Evolutionary conservation across 2,113 vertebrate species (phyloP), one percentile per base, ranked within the genome.

Genomic region (Tachycineta bicolor): DNA sequence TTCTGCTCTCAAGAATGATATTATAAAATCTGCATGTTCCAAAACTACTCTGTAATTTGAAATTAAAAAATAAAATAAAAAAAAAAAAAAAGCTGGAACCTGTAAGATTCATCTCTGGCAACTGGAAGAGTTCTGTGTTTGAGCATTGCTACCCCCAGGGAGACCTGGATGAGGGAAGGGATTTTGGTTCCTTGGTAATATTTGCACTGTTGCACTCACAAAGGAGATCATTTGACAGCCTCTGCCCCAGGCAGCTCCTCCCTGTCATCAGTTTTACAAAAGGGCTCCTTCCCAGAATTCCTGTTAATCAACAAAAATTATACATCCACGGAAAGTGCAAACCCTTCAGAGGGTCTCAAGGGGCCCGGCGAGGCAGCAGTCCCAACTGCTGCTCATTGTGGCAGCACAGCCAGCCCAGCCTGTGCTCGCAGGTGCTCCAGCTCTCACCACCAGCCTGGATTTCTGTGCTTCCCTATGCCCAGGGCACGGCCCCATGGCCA

Each of bases 281-380:
- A 96, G 83, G 62, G 22, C 84, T 93, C 46, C 78, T 94, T 95
- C 91, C 94, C 79, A 80, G 81, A 96, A 91, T 91, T 96, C 80
- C 83, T 93, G 90, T 95, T 97, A 95, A 98, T 96, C 94, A 97
- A 94, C 91, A 91, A 29, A 92, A 97, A 97, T 95, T 86, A 84
- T 67, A 96, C 69, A 94, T 74, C 87, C 89, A 74, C 94, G 79
- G 81, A 76, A 96, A 97, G 96, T 67, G 69, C 83, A 92, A 97
- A 59, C 78, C 79, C 78, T 92, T 68, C 68, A 11, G 76, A 9
- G 31, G 47, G 46, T 95, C 94, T 91, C 75, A 3, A 28, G 92
- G 92, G 93, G 73, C 68, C 77, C 4, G 9, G 87, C 16, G 24
- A 77, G 76, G 90, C 95, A 83, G 81, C 33, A 5, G 70, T 77